Conservation (phyloP, 1,140 invertebrate species). For the Choristoneura fumiferana region DNA sequence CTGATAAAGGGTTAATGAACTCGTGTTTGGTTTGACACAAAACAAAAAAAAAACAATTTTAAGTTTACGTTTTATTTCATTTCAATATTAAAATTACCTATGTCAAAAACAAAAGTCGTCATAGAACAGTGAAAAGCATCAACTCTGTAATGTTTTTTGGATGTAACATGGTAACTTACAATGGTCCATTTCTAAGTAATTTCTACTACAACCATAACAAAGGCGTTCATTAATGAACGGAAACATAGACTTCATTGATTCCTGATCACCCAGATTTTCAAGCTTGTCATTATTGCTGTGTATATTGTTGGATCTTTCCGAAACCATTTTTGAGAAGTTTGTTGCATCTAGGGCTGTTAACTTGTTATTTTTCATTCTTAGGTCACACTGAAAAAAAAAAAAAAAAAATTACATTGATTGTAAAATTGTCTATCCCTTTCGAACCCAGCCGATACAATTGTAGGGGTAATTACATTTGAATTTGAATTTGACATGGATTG, state of each 20-base stretch:
- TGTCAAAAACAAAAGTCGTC: too few relatives aligned
- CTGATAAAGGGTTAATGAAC: too few relatives aligned
- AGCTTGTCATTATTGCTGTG: constrained; percentile 14
- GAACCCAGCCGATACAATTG: too few relatives aligned
- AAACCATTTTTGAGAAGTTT: constrained; percentile 62
- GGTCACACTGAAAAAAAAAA: constrained; percentile 54
- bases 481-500: too few relatives aligned
- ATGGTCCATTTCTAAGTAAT: constrained; percentile 44
- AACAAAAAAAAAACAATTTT: too few relatives aligned
- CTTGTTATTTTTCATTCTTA: constrained; percentile 39
- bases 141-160: constrained; percentile 23
- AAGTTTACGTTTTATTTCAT: too few relatives aligned
- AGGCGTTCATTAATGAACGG: constrained; percentile 47
- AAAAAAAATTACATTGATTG: too few relatives aligned
- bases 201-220: constrained; percentile 65
- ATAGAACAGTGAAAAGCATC: background rate
- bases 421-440: too few relatives aligned
- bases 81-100: too few relatives aligned
- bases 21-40: too few relatives aligned
- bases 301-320: constrained; percentile 27
- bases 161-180: constrained; percentile 29
- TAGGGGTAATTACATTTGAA: too few relatives aligned
- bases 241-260: constrained; percentile 36
- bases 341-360: constrained; percentile 66
- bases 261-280: constrained; percentile 5